Evolutionary conservation across 1,140 invertebrate species (phyloP).

Genomic region (Aphelinus atriplicis): DNA sequence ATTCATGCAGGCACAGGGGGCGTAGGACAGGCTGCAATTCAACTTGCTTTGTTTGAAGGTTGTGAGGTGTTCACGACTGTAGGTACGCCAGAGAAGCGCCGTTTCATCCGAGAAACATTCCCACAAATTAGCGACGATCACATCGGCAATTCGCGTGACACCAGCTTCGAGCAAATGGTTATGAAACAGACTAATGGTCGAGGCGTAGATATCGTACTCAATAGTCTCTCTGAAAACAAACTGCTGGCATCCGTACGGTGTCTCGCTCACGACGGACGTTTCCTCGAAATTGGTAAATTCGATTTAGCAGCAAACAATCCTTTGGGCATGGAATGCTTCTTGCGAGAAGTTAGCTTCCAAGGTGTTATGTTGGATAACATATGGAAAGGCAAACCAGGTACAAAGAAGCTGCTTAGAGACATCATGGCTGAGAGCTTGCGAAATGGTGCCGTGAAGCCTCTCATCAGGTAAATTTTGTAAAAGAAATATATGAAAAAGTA

Average conservation of each 20-base stretch:
- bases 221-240: slow-evolving; percentile 83
- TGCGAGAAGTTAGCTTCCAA: slow-evolving; percentile 83
- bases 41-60: slow-evolving; percentile 71
- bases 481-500: too few relatives aligned
- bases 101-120: slow-evolving; percentile 74
- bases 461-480: slow-evolving; percentile 43
- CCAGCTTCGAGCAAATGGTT: slow-evolving; percentile 78
- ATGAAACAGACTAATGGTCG: slow-evolving; percentile 69
- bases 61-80: slow-evolving; percentile 80
- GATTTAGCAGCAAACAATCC: slow-evolving; percentile 74
- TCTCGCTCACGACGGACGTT: slow-evolving; percentile 74
- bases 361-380: slow-evolving; percentile 77
- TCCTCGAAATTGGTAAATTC: slow-evolving; percentile 83
- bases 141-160: slow-evolving; percentile 79
- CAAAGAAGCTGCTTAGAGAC: slow-evolving; percentile 47
- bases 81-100: slow-evolving; percentile 75
- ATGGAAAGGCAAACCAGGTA: slow-evolving; percentile 60
- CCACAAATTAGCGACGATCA: slow-evolving; percentile 74
- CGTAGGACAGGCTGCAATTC: slow-evolving; percentile 83
- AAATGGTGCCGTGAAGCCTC: slow-evolving; percentile 64
- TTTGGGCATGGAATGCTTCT: slow-evolving; percentile 79
- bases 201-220: slow-evolving; percentile 82
- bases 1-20: slow-evolving; percentile 83
- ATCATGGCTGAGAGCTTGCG: slow-evolving; percentile 68
- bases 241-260: slow-evolving; percentile 82